phyloP scores from a whole-genome alignment of 2,888 invertebrate species.

The Scaptomyza parva region DNA sequence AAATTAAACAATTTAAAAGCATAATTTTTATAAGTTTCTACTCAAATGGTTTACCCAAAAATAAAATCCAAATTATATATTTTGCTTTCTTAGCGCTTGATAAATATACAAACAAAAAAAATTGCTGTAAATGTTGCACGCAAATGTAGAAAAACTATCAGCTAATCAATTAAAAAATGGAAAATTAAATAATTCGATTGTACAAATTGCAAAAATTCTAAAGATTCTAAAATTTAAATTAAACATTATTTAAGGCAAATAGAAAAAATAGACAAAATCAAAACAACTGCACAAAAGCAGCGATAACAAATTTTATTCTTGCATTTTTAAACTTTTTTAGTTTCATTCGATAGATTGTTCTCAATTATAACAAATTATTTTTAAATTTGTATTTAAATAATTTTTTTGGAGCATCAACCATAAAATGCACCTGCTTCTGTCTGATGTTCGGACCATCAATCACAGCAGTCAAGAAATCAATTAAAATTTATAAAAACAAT shows the following conservation, averaged over 20 bases:
- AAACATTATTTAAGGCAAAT: not conserved
- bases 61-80: slow-evolving; percentile 11
- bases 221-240: not conserved
- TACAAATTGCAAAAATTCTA: slow-evolving; percentile 14
- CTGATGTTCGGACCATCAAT: slow-evolving; percentile 43
- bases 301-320: slow-evolving; percentile 6
- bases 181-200: slow-evolving; percentile 21
- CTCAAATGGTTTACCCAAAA: slow-evolving; percentile 30
- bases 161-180: slow-evolving; percentile 10
- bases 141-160: slow-evolving; percentile 58
- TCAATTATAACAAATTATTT: slow-evolving; percentile 9
- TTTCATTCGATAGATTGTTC: slow-evolving; percentile 17
- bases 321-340: slow-evolving; percentile 13
- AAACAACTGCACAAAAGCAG: slow-evolving; percentile 35
- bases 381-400: not conserved
- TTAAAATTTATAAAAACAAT: slow-evolving; percentile 43
- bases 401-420: slow-evolving; percentile 30
- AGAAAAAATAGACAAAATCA: not conserved
- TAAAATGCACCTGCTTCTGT: slow-evolving; percentile 63
- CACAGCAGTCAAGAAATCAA: slow-evolving; percentile 48
- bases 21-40: slow-evolving; percentile 34
- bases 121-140: slow-evolving; percentile 70
- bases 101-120: slow-evolving; percentile 10
- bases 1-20: slow-evolving; percentile 49
- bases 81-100: slow-evolving; percentile 52